These are phyloP conservation scores for Stenichneumon culpator DNA, from an alignment of 2,888 invertebrate genomes.

Conservation along the genomic window DNA sequence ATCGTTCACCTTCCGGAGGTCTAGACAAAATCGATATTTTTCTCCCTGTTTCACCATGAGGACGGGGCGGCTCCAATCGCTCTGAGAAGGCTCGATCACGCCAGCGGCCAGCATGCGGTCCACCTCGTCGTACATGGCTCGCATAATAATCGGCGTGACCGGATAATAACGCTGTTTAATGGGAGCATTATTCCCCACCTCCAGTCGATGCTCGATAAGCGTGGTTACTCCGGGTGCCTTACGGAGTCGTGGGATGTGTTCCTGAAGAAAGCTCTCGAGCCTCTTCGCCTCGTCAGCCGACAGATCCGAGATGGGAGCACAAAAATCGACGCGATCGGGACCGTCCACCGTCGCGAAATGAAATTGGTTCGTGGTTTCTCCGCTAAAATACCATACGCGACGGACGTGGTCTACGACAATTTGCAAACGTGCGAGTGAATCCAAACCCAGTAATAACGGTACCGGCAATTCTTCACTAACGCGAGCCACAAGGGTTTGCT, in stretches of 20 bases:
- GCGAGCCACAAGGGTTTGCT: not conserved
- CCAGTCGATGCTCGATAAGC: conserved; percentile 33
- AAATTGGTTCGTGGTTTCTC: rapidly evolving
- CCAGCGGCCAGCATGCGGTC: conserved; percentile 76
- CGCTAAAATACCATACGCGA: not conserved
- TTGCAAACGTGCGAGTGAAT: not conserved
- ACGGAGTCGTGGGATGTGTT: not conserved
- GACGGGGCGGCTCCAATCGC: too few relatives aligned
- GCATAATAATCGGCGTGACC: conserved; percentile 44
- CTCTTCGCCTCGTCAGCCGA: not conserved
- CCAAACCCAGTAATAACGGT: not conserved
- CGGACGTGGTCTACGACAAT: not conserved
- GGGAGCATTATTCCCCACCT: conserved; percentile 30
- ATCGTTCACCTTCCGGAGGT: conserved; percentile 75
- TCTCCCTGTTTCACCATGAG: too few relatives aligned
- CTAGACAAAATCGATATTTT: conserved; percentile 45
- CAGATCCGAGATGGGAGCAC: not conserved
- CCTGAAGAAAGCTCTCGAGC: not conserved
- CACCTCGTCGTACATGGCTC: conserved; percentile 70
- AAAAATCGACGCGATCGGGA: not conserved
- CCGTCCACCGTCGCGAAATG: not conserved
- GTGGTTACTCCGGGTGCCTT: conserved; percentile 5
- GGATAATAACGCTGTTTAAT: conserved; percentile 62
- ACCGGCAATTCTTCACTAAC: too few relatives aligned
- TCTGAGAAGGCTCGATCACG: too few relatives aligned